A percentile compares a stretch with the other conserved stretches of the same genome.
Conservation (phyloP, 1,140 invertebrate genomes). For the Drosophila albomicans region DNA sequence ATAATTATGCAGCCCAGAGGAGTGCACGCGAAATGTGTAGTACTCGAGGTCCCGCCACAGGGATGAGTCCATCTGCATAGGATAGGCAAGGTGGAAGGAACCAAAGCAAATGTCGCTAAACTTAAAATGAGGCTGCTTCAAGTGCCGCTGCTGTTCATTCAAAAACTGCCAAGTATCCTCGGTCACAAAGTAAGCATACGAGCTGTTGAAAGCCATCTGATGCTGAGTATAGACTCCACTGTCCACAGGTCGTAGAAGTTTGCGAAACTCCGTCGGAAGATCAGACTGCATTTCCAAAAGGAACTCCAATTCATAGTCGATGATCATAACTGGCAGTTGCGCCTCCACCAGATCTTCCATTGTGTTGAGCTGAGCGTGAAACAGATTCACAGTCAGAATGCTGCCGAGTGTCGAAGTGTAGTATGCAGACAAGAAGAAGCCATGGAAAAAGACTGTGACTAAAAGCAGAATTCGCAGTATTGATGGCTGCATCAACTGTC, state of each 20-base stretch:
- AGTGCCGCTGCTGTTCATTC: slow-evolving; percentile 66
- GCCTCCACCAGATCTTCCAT: slow-evolving; percentile 67
- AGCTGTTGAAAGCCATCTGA: slow-evolving; percentile 61
- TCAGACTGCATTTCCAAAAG: slow-evolving; percentile 47
- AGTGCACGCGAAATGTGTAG: slow-evolving; percentile 68
- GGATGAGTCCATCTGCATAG: slow-evolving; percentile 69
- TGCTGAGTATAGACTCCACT: slow-evolving; percentile 56
- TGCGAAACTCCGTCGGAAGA: slow-evolving; percentile 49
- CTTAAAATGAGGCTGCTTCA: slow-evolving; percentile 65
- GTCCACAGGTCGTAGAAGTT: slow-evolving; percentile 66
- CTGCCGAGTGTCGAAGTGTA: slow-evolving; percentile 78
- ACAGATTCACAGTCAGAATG: slow-evolving; percentile 72
- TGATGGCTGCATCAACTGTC: slow-evolving; percentile 46
- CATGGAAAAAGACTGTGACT: slow-evolving; percentile 63
- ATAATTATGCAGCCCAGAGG: slow-evolving; percentile 63
- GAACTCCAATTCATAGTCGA: slow-evolving; percentile 79
- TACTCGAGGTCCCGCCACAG: slow-evolving; percentile 73
- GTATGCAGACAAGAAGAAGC: slow-evolving; percentile 72
- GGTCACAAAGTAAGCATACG: slow-evolving; percentile 70
- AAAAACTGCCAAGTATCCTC: slow-evolving; percentile 75
- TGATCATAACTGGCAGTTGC: slow-evolving; percentile 73
- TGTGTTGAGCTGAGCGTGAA: slow-evolving; percentile 72
- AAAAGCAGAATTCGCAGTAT: slow-evolving; percentile 57
- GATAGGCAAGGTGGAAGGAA: slow-evolving; percentile 71
- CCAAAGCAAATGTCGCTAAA: slow-evolving; percentile 72